Evolutionary conservation across 2,113 vertebrate genomes (phyloP).

Genomic region (Lathamus discolor): DNA sequence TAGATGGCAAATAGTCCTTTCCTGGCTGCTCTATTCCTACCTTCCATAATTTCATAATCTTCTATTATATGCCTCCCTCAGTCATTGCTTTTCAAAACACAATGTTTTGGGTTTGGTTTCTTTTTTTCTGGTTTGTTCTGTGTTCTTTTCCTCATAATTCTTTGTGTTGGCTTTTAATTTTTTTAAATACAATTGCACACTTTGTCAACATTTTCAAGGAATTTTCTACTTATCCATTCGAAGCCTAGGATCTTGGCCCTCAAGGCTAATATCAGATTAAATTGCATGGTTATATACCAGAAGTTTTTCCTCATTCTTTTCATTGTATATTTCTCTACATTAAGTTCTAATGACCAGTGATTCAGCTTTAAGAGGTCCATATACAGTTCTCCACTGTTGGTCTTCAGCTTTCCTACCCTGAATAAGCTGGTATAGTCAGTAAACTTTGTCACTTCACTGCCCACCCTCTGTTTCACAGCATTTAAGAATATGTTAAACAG

Average conservation of each 20-base stretch:
- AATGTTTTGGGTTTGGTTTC: neutral
- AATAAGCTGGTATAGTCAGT: neutral
- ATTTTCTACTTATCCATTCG: neutral
- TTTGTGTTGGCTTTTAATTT: neutral
- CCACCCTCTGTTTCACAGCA: neutral
- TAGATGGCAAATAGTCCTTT: neutral
- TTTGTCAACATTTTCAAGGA: neutral
- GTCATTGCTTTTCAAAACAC: neutral
- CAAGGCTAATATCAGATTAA: neutral
- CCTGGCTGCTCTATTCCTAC: neutral
- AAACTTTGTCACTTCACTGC: neutral
- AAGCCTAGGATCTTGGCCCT: neutral
- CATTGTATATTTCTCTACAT: neutral
- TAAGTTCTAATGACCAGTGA: neutral
- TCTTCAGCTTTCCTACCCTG: neutral
- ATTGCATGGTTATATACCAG: neutral
- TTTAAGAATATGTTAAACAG: constrained; percentile 8
- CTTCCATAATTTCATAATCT: neutral
- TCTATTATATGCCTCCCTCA: neutral
- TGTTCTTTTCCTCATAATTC: neutral
- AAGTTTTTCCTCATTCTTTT: neutral
- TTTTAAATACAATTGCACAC: neutral
- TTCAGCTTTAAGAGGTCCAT: neutral
- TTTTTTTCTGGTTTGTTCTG: neutral
- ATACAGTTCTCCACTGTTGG: neutral